These are phyloP conservation scores for Ianthella basta DNA, from an alignment of 37 sponge, comb jelly and placozoan genomes.

Conservation along the genomic window DNA sequence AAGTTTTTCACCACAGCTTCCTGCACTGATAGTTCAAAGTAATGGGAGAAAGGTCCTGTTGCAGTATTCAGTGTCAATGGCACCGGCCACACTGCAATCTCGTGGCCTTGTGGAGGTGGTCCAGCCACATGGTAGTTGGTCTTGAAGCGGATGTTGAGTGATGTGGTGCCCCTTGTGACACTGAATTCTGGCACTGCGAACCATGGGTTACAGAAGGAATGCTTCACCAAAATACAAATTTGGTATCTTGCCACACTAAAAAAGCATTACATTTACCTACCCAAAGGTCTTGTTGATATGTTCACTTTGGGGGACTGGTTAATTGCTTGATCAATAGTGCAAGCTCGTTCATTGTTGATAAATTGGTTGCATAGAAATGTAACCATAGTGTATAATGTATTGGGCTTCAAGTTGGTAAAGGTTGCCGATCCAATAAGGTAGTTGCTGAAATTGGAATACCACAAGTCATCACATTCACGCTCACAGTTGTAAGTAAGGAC, in stretches of 20 bases:
- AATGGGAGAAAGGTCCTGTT: not conserved
- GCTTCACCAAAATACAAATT: not conserved
- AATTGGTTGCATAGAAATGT: not conserved
- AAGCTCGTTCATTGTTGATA: not conserved
- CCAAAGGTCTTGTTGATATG: not conserved
- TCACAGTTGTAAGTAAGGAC: not conserved
- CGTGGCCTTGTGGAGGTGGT: slow-evolving; percentile 18
- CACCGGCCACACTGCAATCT: not conserved
- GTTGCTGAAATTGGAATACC: slow-evolving; percentile 2
- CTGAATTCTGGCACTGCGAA: not conserved
- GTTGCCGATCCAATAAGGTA: slow-evolving; percentile 17
- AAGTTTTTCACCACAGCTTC: not conserved
- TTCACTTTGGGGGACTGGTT: not conserved
- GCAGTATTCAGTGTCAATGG: not conserved
- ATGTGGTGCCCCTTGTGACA: not conserved
- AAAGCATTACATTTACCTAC: not conserved
- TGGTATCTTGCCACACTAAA: not conserved
- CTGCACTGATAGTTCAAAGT: not conserved
- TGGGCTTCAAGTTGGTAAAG: slow-evolving; percentile 6
- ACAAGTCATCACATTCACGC: not conserved
- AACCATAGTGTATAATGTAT: slow-evolving; percentile 10
- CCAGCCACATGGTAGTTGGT: not conserved
- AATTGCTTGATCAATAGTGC: not conserved
- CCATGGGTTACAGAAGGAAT: too few relatives aligned
- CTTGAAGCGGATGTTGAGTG: not conserved